These are phyloP conservation scores for Rattus norvegicus DNA, from an alignment of 2,113 vertebrate species.

Conservation along the genomic window DNA sequence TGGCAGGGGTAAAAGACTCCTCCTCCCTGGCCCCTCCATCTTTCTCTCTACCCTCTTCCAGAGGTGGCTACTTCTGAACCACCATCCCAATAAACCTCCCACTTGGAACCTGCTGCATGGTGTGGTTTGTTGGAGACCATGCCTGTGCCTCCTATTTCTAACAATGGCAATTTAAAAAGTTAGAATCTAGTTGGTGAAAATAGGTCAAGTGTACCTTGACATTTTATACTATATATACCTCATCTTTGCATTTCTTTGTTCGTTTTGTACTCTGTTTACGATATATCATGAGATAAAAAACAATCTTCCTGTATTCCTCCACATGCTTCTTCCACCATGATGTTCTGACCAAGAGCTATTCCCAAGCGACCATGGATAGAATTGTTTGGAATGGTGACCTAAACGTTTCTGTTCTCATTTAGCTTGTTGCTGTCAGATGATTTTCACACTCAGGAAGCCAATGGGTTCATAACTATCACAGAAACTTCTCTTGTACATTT, in stretches of 20 bases:
- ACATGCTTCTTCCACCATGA: neutral
- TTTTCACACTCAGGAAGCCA: neutral
- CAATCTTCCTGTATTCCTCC: neutral
- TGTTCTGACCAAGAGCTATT: neutral
- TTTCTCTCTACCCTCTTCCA: no score
- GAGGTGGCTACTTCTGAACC: no score
- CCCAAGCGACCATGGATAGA: fast-evolving
- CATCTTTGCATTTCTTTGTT: no score
- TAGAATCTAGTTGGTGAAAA: neutral
- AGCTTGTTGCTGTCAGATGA: neutral
- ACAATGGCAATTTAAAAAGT: neutral
- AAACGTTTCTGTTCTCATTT: neutral
- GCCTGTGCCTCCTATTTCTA: neutral
- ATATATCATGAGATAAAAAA: neutral
- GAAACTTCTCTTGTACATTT: neutral
- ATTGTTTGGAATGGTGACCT: neutral
- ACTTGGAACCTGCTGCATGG: no score
- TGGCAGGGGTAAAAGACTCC: no score
- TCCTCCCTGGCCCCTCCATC: no score
- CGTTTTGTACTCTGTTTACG: neutral
- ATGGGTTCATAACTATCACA: neutral
- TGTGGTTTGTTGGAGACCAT: no score
- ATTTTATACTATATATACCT: neutral
- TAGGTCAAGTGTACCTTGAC: neutral
- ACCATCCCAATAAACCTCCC: no score